Evolutionary conservation across 2,888 invertebrate species (phyloP).

Genomic region (Euclidia mi): DNA sequence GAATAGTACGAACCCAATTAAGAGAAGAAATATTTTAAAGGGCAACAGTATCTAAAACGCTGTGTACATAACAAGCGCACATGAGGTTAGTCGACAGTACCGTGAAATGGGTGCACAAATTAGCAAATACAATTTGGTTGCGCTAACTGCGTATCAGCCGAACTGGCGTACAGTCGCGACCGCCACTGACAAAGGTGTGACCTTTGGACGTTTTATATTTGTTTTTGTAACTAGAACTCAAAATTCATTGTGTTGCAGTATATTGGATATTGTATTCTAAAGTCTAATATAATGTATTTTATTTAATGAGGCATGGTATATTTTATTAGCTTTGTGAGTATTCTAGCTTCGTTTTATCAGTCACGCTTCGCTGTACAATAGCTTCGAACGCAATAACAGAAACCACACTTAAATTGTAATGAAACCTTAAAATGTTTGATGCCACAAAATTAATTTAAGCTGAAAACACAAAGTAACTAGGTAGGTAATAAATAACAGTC

Average conservation of each 20-base stretch:
- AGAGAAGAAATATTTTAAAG: no score
- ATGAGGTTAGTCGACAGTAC: constrained; percentile 47
- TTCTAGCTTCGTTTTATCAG: no score
- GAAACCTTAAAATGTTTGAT: background rate
- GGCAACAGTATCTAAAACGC: constrained; percentile 27
- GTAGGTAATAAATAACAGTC: constrained; percentile 1
- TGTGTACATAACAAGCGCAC: constrained; percentile 25
- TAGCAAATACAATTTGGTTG: constrained; percentile 74
- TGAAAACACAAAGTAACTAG: background rate
- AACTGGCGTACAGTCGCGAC: constrained; percentile 29
- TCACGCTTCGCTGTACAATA: no score
- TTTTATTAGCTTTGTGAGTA: no score
- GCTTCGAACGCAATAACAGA: background rate
- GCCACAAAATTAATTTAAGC: no score
- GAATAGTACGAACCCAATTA: no score
- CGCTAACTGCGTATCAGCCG: constrained; percentile 62
- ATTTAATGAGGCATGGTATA: no score
- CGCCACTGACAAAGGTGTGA: background rate
- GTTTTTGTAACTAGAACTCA: no score
- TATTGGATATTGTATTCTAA: no score
- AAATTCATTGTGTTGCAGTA: no score
- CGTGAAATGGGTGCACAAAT: constrained; percentile 74
- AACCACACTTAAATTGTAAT: background rate
- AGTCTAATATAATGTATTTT: no score
- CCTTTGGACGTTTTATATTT: no score